Evolutionary conservation across 2,888 invertebrate species (phyloP), one percentile per base, ranked within the genome.

Genomic region (Hemaris fuciformis): DNA sequence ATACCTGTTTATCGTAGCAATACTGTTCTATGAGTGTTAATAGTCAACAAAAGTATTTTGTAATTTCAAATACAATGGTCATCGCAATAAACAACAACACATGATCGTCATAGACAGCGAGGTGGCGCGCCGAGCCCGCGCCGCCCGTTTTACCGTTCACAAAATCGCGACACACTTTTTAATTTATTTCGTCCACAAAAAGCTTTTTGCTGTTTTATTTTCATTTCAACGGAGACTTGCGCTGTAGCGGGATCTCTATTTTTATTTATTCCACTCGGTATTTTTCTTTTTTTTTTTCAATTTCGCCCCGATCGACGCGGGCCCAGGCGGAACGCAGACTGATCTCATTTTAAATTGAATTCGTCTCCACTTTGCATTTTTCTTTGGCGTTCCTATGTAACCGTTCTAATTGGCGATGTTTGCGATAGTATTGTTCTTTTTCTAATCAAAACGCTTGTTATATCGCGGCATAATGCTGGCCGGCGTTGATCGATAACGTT

Each of bases 151-250:
- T 74, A 75, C 73, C 77, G 79, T 80, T 80, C 84, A 77, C 87
- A 87, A 88, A 90, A 89, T 89, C 89, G 87, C 87, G 85, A 87
- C 87, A 85, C 84, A 89, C 88, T 90, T 91, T 91, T 91, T 91
- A 91, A 91, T 92, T 91, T 89, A 91, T 91, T 91, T 91, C 89
- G 87, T 87, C 85, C 91, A 89, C 91, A 90, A 90, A 90, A 89
- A 89, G 86, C 87, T 83, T 90, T 88, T 84, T 84, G 83, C 81
- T 81, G 86, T 88, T 91, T 91, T 89, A 90, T 92, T 91, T 91
- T 82, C 90, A 89, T 91, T 92, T 91, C 92, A 89, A 89, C 92
- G 89, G 86, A 86, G 91, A 91, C 91, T 91, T 91, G 91, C 90
- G 87, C 88, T 89, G 89, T 89, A 90, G 90, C 89, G 89, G 91